Evolutionary conservation across 2,888 invertebrate genomes (phyloP).

Genomic region (Monochamus alternatus): DNA sequence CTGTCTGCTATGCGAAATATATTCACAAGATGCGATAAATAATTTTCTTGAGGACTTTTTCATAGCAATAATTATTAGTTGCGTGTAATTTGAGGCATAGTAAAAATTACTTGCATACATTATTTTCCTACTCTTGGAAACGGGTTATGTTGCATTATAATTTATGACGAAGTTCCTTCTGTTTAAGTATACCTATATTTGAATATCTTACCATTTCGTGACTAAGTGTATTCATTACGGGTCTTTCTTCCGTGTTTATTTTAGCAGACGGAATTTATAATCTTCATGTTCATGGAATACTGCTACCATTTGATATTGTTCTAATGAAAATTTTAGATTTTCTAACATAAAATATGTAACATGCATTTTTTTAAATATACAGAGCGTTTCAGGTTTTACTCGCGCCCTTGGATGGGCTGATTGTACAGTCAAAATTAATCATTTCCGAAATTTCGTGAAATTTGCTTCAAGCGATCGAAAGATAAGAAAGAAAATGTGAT

Average conservation of each 20-base stretch:
- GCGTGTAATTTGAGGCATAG: background rate
- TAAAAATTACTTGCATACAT: background rate
- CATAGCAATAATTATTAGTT: background rate
- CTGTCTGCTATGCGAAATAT: background rate
- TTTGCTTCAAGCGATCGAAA: no score
- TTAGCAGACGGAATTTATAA: background rate
- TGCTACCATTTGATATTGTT: no score
- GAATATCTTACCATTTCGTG: conserved; percentile 8
- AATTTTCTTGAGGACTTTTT: background rate
- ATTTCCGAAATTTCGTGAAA: no score
- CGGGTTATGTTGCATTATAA: conserved; percentile 2
- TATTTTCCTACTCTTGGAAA: background rate
- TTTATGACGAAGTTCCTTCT: conserved; percentile 10
- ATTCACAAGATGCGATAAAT: background rate
- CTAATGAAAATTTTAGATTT: no score
- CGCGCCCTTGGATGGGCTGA: no score
- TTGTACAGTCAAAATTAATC: no score
- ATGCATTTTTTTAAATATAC: no score
- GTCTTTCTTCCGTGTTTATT: conserved; percentile 3
- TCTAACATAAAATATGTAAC: no score
- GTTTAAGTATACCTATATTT: background rate
- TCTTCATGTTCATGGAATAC: background rate
- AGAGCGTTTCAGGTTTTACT: no score
- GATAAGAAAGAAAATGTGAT: no score
- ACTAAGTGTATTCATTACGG: background rate